Evolutionary conservation across 2,797 vertebrate species (phyloP), one percentile per base, ranked within the genome.

Genomic region (Microhierax caerulescens): DNA sequence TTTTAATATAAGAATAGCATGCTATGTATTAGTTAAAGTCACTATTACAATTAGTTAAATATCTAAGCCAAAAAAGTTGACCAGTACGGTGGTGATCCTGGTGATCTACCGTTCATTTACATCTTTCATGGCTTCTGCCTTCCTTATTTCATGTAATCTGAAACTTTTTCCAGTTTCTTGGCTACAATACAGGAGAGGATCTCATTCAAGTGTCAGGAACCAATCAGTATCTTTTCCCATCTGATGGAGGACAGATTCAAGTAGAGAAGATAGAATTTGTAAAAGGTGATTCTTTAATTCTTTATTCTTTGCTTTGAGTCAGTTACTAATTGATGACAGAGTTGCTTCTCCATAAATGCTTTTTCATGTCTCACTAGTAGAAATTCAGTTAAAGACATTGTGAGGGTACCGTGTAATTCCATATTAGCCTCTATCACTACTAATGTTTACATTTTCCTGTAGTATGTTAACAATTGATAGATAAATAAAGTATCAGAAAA

Each of bases 161-260:
- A 88, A 94, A 75, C 63, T 92, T 94, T 87, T 98, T 97, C 72
- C 81, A 98, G 97, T 99, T 99, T 96, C 94, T 36, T 53, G 99
- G 99, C 80, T 99, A 99, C 95, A 96, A 97, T 79, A 98, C 98
- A 97, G 98, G 98, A 47, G 98, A 99, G 24, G 72, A 92, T 93
- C 68, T 99, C 85, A 97, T 99, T 96, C 98, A 98, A 6, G 97
- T 99, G 63, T 98, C 98, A 7, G 99, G 99, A 72, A 81, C 75
- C 45, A 95, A 93, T 65, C 98, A 97, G 8, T 96, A 98, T 67
- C 98, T 99, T 68, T 99, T 98, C 96, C 99, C 99, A 59, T 98
- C 98, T 4, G 99, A 99, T 56, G 99, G 99, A 96, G 99, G 99
- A 48, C 97, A 97, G 63, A 98, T 99, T 95, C 98, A 98, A 73